Conservation (phyloP, 2,888 invertebrate genomes). For the Eucriotettix oculatus region DNA sequence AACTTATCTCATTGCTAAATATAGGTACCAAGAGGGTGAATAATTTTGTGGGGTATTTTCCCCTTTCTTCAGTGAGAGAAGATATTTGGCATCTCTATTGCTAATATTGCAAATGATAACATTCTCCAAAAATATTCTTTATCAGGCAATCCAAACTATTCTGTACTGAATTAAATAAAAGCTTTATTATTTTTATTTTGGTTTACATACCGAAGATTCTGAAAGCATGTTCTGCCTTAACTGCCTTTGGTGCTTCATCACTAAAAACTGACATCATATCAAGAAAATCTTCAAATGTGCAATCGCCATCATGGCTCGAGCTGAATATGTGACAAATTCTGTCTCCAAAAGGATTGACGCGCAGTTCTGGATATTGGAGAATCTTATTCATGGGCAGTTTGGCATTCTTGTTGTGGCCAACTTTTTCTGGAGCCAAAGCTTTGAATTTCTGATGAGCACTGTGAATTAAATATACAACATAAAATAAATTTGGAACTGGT, state of each 20-base stretch:
- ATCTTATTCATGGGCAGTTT: slow-evolving; percentile 72
- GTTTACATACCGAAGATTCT: slow-evolving; percentile 74
- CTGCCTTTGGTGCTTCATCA: slow-evolving; percentile 75
- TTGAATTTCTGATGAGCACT: slow-evolving; percentile 86
- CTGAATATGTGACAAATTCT: slow-evolving; percentile 85
- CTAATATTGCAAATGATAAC: no score
- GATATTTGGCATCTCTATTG: no score
- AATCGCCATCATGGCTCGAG: slow-evolving; percentile 74
- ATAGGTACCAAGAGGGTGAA: no score
- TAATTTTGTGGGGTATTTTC: no score
- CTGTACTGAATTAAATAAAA: not conserved
- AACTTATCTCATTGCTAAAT: no score
- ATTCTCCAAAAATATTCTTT: no score
- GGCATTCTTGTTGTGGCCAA: slow-evolving; percentile 74
- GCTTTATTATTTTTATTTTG: not conserved
- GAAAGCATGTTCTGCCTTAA: slow-evolving; percentile 91
- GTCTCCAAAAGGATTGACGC: slow-evolving; percentile 82
- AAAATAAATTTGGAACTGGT: no score
- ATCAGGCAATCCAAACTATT: no score
- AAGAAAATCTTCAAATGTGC: slow-evolving; percentile 88
- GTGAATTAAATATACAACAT: slow-evolving; percentile 18
- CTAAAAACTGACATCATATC: slow-evolving; percentile 96
- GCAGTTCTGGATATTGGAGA: slow-evolving; percentile 69
- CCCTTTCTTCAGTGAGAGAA: no score
- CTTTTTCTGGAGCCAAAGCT: slow-evolving; percentile 74